phyloP scores from a whole-genome alignment of 1,140 invertebrate species.

The Protaetia brevitarsis region DNA sequence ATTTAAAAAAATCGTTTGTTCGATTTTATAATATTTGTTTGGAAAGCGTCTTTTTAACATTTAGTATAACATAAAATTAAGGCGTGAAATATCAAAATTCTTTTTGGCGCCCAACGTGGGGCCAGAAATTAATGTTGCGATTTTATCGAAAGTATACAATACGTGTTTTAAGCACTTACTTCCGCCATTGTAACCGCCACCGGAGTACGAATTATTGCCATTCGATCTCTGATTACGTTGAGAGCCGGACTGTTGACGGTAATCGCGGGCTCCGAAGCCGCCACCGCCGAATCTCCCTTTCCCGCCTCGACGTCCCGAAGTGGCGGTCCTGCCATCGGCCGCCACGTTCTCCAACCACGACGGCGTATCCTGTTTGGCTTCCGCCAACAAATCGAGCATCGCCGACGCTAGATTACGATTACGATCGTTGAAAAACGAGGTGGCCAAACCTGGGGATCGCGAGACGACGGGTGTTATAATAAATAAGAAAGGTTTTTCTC shows the following conservation, averaged over 20 bases:
- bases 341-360: conserved; percentile 56
- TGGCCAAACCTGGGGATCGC: conserved; percentile 92
- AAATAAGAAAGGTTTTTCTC: too few relatives aligned
- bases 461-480: too few relatives aligned
- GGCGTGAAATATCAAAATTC: not conserved
- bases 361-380: conserved; percentile 87
- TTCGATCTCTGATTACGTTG: conserved; percentile 38
- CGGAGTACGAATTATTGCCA: conserved; percentile 30
- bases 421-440: conserved; percentile 99
- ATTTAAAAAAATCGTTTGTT: too few relatives aligned
- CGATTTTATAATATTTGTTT: too few relatives aligned
- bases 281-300: conserved; percentile 50
- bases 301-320: conserved; percentile 57
- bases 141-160: not conserved
- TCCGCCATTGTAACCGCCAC: conserved; percentile 39
- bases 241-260: conserved; percentile 67
- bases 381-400: conserved; percentile 88
- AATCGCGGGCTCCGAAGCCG: conserved; percentile 86
- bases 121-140: not conserved
- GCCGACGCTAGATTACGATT: conserved; percentile 95
- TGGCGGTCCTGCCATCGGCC: conserved; percentile 56
- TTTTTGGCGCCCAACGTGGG: not conserved
- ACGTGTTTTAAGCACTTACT: conserved; percentile 28
- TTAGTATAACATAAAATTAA: not conserved
- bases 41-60: too few relatives aligned